Evolutionary conservation across 2,888 invertebrate genomes (phyloP).

Genomic region (Lamellibrachia satsuma): DNA sequence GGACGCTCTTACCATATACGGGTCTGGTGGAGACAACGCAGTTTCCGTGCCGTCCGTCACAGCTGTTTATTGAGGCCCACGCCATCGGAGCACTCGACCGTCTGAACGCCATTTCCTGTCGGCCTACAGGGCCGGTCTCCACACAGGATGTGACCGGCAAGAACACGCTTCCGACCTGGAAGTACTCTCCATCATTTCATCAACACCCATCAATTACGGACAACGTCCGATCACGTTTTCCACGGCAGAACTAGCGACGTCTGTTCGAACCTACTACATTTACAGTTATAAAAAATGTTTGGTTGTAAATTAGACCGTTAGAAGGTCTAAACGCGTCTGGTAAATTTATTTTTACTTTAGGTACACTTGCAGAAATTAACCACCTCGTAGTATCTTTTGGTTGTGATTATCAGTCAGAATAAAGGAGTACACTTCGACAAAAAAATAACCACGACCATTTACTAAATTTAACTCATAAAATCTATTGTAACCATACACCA

Average conservation of each 20-base stretch:
- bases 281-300: neutral
- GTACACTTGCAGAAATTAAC: neutral
- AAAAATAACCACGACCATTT: neutral
- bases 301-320: neutral
- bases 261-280: neutral
- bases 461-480: neutral
- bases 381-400: neutral
- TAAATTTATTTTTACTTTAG: neutral
- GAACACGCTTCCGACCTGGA: neutral
- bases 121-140: neutral
- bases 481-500: neutral
- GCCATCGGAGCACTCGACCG: neutral
- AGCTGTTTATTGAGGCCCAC: neutral
- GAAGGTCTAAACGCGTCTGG: neutral
- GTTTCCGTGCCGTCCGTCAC: neutral
- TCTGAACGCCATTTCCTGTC: neutral
- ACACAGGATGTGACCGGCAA: neutral
- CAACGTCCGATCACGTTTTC: neutral
- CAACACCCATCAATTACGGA: neutral
- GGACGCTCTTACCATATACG: neutral
- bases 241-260: neutral
- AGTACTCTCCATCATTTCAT: neutral
- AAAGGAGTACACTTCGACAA: neutral
- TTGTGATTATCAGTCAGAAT: neutral
- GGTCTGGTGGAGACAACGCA: neutral